Evolutionary conservation across 2,797 vertebrate genomes (phyloP), one percentile per base, ranked within the genome.

Genomic region (Pelodytes ibericus): DNA sequence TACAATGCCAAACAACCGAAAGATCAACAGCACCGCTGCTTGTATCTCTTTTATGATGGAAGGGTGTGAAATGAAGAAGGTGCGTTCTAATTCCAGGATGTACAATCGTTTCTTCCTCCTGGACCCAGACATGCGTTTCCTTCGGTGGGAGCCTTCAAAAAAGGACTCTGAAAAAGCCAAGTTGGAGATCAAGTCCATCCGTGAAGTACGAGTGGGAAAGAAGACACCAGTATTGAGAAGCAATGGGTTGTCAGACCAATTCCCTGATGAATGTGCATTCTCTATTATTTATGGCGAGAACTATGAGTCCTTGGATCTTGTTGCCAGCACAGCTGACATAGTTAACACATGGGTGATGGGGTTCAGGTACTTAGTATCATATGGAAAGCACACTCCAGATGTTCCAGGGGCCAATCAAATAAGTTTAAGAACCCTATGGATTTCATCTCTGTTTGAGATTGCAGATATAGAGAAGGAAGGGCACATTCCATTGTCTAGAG

Each of bases 31-130:
- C 88, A 94, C 95, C 0, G 95, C 95, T 0, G 95, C 95, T 75
- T 97, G 95, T 87, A 96, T 97, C 89, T 93, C 95, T 79, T 95
- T 96, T 81, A 97, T 97, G 95, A 89, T 96, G 92, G 94, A 96
- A 87, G 95, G 95, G 66, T 96, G 95, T 1, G 95, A 96, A 86
- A 95, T 96, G 93, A 96, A 96, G 86, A 97, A 97, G 76, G 95
- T 97, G 63, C 95, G 95, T 64, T 96, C 95, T 83, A 97, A 97
- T 87, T 96, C 94, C 0, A 94, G 95, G 76, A 96, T 96, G 94
- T 97, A 96, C 91, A 95, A 93, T 88, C 94, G 95, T 31, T 96
- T 95, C 87, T 97, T 96, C 27, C 89, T 96, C 74, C 89, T 97
- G 80, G 95, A 96, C 0, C 87, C 94, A 0, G 95, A 97, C 85